A percentile compares a stretch with the other conserved stretches of the same genome.
Conservation (phyloP, 2,797 vertebrate species). For the Myripristis murdjan region DNA sequence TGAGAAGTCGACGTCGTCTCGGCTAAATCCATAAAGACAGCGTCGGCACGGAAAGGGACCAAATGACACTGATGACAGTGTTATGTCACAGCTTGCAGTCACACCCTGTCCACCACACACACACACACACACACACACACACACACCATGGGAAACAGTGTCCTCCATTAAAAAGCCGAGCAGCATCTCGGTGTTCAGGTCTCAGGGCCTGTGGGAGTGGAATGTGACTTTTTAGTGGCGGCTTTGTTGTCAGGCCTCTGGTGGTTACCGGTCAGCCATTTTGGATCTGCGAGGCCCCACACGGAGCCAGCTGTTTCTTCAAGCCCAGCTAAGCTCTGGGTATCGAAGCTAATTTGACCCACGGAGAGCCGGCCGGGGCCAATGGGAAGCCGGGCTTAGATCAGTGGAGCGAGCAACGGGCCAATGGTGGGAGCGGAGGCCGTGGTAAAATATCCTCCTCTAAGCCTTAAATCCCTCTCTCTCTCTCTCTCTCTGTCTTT, state of each 20-base stretch:
- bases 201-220: slow-evolving; percentile 72
- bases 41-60: no score
- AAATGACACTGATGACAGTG: no score
- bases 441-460: slow-evolving; percentile 39
- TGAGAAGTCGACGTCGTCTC: no score
- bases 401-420: slow-evolving; percentile 71
- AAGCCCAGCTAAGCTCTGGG: slow-evolving; percentile 83
- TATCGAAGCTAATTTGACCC: slow-evolving; percentile 87
- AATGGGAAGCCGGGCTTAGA: slow-evolving; percentile 78
- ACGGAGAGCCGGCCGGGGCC: slow-evolving; percentile 72
- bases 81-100: no score
- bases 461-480: slow-evolving; percentile 33
- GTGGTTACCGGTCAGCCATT: slow-evolving; percentile 58
- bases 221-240: slow-evolving; percentile 60
- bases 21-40: no score
- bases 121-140: slow-evolving; percentile 7
- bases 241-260: no score
- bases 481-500: not conserved
- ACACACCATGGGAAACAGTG: slow-evolving; percentile 52
- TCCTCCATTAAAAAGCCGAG: slow-evolving; percentile 53
- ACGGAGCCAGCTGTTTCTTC: slow-evolving; percentile 80
- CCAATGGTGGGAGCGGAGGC: slow-evolving; percentile 52
- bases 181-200: slow-evolving; percentile 68
- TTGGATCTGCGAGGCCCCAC: slow-evolving; percentile 74
- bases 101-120: no score